Conservation (phyloP, 2,113 vertebrate species). For the Phainopepla nitens region DNA sequence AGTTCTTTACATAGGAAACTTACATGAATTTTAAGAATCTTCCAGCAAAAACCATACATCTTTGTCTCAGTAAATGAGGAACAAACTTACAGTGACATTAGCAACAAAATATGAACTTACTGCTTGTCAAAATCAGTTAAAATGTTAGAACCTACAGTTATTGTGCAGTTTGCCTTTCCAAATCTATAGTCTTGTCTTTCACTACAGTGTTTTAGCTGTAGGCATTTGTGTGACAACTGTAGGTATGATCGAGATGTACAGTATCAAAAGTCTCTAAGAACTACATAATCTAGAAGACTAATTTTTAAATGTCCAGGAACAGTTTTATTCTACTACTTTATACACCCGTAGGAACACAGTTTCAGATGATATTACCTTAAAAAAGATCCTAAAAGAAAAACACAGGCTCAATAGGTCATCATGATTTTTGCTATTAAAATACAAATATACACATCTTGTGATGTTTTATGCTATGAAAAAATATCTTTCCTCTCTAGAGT, state of each 20-base stretch:
- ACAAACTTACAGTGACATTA: not conserved
- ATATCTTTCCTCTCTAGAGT: not conserved
- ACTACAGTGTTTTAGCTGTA: not conserved
- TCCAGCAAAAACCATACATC: not conserved
- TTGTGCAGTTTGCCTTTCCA: not conserved
- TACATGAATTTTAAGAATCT: not conserved
- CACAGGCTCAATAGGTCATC: not conserved
- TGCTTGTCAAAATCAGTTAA: not conserved
- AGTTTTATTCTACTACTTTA: not conserved
- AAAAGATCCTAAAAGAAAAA: not conserved
- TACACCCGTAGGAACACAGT: not conserved
- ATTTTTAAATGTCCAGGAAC: not conserved
- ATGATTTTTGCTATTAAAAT: not conserved
- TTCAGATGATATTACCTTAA: not conserved
- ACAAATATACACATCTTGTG: not conserved
- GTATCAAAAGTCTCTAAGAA: not conserved
- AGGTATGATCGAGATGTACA: not conserved
- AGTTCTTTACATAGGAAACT: not conserved
- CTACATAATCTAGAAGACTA: not conserved
- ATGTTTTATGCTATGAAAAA: not conserved
- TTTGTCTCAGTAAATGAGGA: not conserved
- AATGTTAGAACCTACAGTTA: not conserved
- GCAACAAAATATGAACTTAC: not conserved
- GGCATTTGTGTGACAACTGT: not conserved
- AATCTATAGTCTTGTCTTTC: not conserved